Conservation (phyloP, 64 coral and sea anemone genomes). For the Porites australiensis region DNA sequence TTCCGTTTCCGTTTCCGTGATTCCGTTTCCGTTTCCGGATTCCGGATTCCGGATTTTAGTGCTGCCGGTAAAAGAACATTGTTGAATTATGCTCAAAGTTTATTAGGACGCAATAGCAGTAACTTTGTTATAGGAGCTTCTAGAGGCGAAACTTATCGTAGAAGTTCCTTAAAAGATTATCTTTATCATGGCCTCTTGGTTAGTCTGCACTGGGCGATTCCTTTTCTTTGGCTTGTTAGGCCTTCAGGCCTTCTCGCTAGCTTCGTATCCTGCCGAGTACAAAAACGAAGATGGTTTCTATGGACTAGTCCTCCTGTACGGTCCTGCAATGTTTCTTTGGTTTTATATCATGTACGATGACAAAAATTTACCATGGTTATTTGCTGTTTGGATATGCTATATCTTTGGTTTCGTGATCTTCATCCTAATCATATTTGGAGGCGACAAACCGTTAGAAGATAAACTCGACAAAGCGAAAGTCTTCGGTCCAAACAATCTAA, state of each 20-base stretch:
- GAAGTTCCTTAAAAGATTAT: too few relatives aligned
- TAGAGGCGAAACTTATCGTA: too few relatives aligned
- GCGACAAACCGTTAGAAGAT: not conserved
- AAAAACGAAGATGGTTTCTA: not conserved
- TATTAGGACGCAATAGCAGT: too few relatives aligned
- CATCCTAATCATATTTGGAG: slow-evolving; percentile 32
- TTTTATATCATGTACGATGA: not conserved
- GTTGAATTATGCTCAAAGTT: too few relatives aligned
- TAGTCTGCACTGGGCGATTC: not conserved
- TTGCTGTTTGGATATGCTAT: slow-evolving; percentile 41
- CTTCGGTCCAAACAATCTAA: slow-evolving; percentile 68
- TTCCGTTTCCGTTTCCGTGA: too few relatives aligned
- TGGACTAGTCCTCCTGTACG: not conserved
- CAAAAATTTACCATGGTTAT: not conserved
- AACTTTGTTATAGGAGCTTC: too few relatives aligned
- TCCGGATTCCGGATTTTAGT: too few relatives aligned
- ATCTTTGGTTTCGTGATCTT: not conserved
- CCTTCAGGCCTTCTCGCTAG: not conserved
- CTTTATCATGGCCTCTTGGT: not conserved
- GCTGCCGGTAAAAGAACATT: too few relatives aligned
- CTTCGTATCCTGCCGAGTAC: not conserved
- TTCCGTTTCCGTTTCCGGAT: too few relatives aligned
- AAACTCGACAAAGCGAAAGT: not conserved
- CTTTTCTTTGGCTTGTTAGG: not conserved
- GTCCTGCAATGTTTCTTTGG: not conserved